A percentile compares a stretch with the other conserved stretches of the same genome.
These are phyloP conservation scores for Geodia barretti DNA, from an alignment of 37 sponge, comb jelly and placozoan species.

Conservation along the genomic window DNA sequence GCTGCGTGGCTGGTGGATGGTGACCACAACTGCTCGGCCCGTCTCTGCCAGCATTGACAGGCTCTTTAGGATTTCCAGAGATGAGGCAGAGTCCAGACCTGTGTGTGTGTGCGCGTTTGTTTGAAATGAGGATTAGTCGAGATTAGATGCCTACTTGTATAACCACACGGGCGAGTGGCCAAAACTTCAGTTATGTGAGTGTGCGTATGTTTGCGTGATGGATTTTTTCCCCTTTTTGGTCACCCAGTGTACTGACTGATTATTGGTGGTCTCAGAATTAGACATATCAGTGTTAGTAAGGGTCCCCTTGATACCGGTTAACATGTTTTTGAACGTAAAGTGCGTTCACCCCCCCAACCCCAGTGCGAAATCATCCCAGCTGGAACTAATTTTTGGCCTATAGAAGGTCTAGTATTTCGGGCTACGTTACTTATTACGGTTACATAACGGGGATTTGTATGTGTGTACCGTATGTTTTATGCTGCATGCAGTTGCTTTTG, in stretches of 20 bases:
- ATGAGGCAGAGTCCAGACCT: constrained; percentile 76
- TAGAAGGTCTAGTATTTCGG: too few species aligned
- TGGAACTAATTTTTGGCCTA: too few species aligned
- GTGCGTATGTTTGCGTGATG: background rate
- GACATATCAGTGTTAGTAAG: background rate
- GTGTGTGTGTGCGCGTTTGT: background rate
- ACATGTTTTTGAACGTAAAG: background rate
- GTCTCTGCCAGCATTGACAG: constrained; percentile 68
- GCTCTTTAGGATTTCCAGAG: constrained; percentile 70
- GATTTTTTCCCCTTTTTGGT: too few species aligned
- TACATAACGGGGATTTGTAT: too few species aligned
- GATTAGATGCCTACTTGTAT: background rate
- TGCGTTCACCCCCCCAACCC: background rate
- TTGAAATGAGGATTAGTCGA: too few species aligned
- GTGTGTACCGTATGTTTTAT: too few species aligned
- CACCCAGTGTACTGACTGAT: background rate
- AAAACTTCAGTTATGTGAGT: background rate
- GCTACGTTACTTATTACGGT: too few species aligned
- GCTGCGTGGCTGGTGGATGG: constrained; percentile 92
- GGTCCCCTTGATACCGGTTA: background rate
- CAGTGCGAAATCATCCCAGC: too few species aligned
- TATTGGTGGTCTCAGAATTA: background rate
- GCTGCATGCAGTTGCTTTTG: too few species aligned
- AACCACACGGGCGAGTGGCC: too few species aligned
- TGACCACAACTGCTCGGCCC: constrained; percentile 80